Evolutionary conservation across 37 sponge, comb jelly and placozoan species (phyloP).

Genomic region (Cladorhizidae sp.): DNA sequence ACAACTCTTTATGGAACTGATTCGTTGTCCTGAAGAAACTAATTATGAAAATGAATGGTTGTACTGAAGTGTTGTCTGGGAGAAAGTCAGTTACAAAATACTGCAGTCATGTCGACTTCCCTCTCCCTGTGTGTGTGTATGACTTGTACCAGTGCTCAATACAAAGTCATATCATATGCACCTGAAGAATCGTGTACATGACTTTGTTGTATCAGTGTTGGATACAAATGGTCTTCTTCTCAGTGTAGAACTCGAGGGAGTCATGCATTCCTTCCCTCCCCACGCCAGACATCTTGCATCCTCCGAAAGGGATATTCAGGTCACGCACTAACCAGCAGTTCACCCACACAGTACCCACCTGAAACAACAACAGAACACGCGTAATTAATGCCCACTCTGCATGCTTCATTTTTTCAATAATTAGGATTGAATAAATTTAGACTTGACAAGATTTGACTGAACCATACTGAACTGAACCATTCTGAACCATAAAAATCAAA

Average conservation of each 20-base stretch:
- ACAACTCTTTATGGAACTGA: no score
- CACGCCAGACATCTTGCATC: constrained; percentile 84
- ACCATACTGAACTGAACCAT: no score
- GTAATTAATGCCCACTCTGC: no score
- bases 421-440: no score
- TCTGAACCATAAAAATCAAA: no score
- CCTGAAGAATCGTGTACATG: not conserved
- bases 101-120: not conserved
- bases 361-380: not conserved
- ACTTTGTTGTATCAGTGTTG: constrained; percentile 52
- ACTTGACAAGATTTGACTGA: no score
- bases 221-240: constrained; percentile 86
- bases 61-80: no score
- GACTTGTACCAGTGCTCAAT: not conserved
- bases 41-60: no score
- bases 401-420: no score
- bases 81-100: no score
- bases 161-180: not conserved
- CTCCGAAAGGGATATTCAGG: constrained; percentile 91
- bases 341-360: constrained; percentile 94
- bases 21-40: no score
- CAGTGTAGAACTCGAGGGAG: constrained; percentile 87
- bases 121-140: no score
- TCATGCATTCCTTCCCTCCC: constrained; percentile 86
- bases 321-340: constrained; percentile 92